Base-by-base conservation (phyloP, 2,888 invertebrate species). In the Zeuzera pyrina region DNA sequence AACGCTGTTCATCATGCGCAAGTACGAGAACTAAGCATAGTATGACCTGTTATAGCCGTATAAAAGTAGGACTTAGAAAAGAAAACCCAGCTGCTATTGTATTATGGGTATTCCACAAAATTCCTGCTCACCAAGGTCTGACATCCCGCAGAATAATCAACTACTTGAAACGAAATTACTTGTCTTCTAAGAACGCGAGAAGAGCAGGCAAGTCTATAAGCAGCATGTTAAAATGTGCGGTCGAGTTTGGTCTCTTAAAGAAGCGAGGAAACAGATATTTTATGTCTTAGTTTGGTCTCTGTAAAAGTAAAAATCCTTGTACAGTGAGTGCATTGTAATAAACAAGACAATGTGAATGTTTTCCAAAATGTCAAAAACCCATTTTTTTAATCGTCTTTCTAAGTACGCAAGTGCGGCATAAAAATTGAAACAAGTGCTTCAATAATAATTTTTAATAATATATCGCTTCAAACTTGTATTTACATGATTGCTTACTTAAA, bases 391-490 rank as follows among this genome's bases (percentile, higher is more conserved):
- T n/a, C n/a, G n/a, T n/a, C n/a, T n/a, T n/a, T n/a, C n/a, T n/a
- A n/a, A n/a, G n/a, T n/a, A n/a, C n/a, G n/a, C n/a, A n/a, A n/a
- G n/a, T n/a, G n/a, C n/a, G n/a, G n/a, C n/a, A n/a, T n/a, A n/a
- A n/a, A 23, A 33, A 28, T 15, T 29, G 14, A 28, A 12, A 39
- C 15, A 13, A 36, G 42, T 32, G 31, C 39, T 42, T 69, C 65
- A 71, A 66, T 69, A 57, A 57, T 64, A 52, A 15, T 64, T 56
- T 61, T 62, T 55, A 47, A 67, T n/a, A n/a, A n/a, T 74, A 72
- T 70, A 68, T 72, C 65, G 66, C 62, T 69, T 71, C 73, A 74
- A 77, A 76, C 66, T 76, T 78, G 71, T 81, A 81, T 81, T 79
- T 81, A 81, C 81, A 81, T 71, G 73, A 76, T 73, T 58, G 63